Percentiles rank a stretch among this genome's conserved stretches.
Conservation (phyloP, 37 sponge, comb jelly and placozoan genomes). For the Spongilla lacustris region DNA sequence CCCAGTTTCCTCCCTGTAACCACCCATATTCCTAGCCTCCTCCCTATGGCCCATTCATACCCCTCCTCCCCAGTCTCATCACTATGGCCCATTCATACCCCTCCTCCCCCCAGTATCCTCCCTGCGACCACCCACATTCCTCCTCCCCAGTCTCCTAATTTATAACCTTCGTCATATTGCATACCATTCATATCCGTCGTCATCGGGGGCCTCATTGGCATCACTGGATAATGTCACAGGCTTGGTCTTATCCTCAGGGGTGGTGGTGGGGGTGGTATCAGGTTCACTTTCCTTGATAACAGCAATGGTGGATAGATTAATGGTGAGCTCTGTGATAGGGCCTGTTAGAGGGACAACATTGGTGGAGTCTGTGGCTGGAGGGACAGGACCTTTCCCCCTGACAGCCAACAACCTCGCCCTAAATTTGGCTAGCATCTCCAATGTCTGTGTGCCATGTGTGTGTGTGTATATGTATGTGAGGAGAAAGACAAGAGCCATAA, state of each 20-base stretch:
- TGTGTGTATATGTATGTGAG: background rate
- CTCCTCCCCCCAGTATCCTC: no score
- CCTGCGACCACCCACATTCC: no score
- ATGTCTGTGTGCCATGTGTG: conserved; percentile 24
- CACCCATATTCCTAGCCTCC: no score
- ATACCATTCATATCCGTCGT: no score
- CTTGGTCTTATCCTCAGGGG: background rate
- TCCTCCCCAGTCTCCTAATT: no score
- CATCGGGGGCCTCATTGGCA: no score
- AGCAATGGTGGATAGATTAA: background rate
- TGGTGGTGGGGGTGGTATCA: background rate
- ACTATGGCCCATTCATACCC: no score
- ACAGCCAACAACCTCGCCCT: conserved; percentile 30
- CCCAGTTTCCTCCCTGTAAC: no score
- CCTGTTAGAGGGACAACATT: background rate
- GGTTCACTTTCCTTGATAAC: background rate
- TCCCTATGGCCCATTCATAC: no score
- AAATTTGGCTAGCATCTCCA: conserved; percentile 54
- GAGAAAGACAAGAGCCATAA: background rate
- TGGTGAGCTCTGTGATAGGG: background rate
- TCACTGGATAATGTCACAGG: background rate
- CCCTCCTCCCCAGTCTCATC: background rate
- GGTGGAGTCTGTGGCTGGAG: background rate
- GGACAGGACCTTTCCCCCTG: background rate
- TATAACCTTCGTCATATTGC: no score